phyloP scores from a whole-genome alignment of 2,888 invertebrate species.

The Mesorhabditis spiculigera region DNA sequence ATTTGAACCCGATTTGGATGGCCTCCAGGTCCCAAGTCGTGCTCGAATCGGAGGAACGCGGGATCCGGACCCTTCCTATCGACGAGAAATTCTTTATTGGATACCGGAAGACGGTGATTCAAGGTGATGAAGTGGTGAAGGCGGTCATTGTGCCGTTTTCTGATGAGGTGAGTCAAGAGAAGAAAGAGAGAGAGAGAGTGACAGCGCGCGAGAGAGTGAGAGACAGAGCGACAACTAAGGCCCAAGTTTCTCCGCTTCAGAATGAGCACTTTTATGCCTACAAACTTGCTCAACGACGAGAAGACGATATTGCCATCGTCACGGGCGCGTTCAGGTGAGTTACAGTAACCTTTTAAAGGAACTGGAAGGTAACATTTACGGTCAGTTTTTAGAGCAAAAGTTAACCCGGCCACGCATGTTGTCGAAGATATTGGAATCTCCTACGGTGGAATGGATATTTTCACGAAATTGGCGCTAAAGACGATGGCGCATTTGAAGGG shows the following conservation, averaged over 20 bases:
- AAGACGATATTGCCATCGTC: slow-evolving; percentile 93
- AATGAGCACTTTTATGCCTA: slow-evolving; percentile 77
- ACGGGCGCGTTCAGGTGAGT: slow-evolving; percentile 67
- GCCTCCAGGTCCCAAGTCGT: slow-evolving; percentile 67
- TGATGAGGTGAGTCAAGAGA: slow-evolving; percentile 56
- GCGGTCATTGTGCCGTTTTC: slow-evolving; percentile 77
- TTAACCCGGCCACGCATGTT: slow-evolving; percentile 20
- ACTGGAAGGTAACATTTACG: background rate
- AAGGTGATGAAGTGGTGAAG: slow-evolving; percentile 75
- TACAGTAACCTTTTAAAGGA: too few species aligned
- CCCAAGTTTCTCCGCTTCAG: slow-evolving; percentile 28
- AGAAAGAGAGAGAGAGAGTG: too few species aligned
- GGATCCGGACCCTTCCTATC: slow-evolving; percentile 63
- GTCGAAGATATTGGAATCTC: slow-evolving; percentile 69
- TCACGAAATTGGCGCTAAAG: slow-evolving; percentile 73
- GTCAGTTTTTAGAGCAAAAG: slow-evolving; percentile 13
- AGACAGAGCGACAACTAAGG: too few species aligned
- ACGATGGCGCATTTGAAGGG: slow-evolving; percentile 67
- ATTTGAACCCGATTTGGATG: slow-evolving; percentile 85
- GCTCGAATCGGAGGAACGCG: slow-evolving; percentile 48
- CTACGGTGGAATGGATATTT: slow-evolving; percentile 91
- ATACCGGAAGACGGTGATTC: slow-evolving; percentile 76
- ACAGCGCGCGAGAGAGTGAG: too few species aligned
- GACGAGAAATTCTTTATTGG: slow-evolving; percentile 77
- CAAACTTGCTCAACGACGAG: slow-evolving; percentile 84